A percentile compares a stretch with the other conserved stretches of the same genome.
These are phyloP conservation scores for Astropecten irregularis DNA, from an alignment of 53 echinoderm and acorn worm species.

Conservation along the genomic window DNA sequence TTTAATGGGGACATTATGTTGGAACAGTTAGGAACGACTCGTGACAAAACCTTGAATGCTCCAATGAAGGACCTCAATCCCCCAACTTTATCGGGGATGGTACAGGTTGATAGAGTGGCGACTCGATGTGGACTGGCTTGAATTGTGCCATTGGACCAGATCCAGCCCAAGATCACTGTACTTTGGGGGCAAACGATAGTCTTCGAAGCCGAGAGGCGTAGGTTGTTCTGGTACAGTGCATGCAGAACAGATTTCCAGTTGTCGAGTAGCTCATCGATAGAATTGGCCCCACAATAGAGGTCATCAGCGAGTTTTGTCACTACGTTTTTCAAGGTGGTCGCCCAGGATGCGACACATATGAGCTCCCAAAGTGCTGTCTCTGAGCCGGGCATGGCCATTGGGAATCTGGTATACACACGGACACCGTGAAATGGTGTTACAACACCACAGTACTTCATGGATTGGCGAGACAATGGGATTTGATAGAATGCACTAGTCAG, in stretches of 20 bases:
- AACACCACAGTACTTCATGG: slow-evolving; percentile 66
- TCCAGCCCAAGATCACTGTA: slow-evolving; percentile 66
- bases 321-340: background rate
- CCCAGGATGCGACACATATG: slow-evolving; percentile 45
- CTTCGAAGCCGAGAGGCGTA: slow-evolving; percentile 58
- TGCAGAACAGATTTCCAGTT: slow-evolving; percentile 53
- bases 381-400: slow-evolving; percentile 67
- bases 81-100: slow-evolving; percentile 29
- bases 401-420: slow-evolving; percentile 49
- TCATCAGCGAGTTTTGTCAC: slow-evolving; percentile 76
- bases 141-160: slow-evolving; percentile 55
- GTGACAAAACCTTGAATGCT: slow-evolving; percentile 50
- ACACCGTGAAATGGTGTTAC: background rate
- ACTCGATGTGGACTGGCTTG: slow-evolving; percentile 63
- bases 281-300: slow-evolving; percentile 68
- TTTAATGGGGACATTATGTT: slow-evolving; percentile 57
- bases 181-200: slow-evolving; percentile 56
- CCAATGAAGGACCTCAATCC: slow-evolving; percentile 62
- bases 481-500: slow-evolving; percentile 65
- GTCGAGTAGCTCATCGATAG: slow-evolving; percentile 37
- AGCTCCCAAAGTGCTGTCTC: slow-evolving; percentile 50
- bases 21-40: slow-evolving; percentile 41
- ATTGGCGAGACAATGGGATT: slow-evolving; percentile 38
- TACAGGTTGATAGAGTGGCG: slow-evolving; percentile 46
- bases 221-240: slow-evolving; percentile 2